phyloP scores from a whole-genome alignment of 2,888 invertebrate species.

The Melanostoma scalare region DNA sequence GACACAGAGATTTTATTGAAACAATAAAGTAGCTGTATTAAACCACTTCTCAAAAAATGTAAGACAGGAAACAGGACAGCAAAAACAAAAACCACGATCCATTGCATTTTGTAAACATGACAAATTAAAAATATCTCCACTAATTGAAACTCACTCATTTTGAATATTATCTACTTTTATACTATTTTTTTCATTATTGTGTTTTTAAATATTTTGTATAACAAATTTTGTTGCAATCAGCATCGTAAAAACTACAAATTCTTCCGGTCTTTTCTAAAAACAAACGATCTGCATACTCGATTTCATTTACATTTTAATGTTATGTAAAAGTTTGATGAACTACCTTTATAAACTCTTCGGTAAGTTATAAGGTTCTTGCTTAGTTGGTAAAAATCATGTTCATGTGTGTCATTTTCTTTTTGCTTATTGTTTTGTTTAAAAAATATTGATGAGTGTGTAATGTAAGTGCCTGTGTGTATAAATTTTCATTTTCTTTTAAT shows the following conservation, averaged over 20 bases:
- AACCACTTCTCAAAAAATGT: no score
- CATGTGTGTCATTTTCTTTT: conserved; percentile 49
- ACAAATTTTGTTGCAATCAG: conserved; percentile 56
- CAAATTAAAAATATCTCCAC: not conserved
- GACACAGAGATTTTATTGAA: no score
- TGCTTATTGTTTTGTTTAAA: conserved; percentile 41
- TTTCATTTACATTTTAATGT: conserved; percentile 13
- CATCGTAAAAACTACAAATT: conserved; percentile 60
- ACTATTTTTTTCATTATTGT: conserved; percentile 12
- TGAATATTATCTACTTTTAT: conserved; percentile 28
- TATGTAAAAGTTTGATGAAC: conserved; percentile 6
- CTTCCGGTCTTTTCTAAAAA: not conserved
- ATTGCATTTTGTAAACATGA: not conserved
- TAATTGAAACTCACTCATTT: conserved; percentile 36
- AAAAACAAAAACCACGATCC: no score
- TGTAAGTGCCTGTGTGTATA: not conserved
- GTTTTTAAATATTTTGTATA: conserved; percentile 38
- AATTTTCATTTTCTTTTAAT: not conserved
- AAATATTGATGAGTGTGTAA: not conserved
- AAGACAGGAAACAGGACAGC: no score
- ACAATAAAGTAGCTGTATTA: no score
- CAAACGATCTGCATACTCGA: conserved; percentile 9
- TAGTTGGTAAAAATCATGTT: conserved; percentile 40
- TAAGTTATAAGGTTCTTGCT: conserved; percentile 25
- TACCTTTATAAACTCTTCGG: conserved; percentile 4